Conservation (phyloP, 2,888 invertebrate species). For the Siphlonurus alternatus region DNA sequence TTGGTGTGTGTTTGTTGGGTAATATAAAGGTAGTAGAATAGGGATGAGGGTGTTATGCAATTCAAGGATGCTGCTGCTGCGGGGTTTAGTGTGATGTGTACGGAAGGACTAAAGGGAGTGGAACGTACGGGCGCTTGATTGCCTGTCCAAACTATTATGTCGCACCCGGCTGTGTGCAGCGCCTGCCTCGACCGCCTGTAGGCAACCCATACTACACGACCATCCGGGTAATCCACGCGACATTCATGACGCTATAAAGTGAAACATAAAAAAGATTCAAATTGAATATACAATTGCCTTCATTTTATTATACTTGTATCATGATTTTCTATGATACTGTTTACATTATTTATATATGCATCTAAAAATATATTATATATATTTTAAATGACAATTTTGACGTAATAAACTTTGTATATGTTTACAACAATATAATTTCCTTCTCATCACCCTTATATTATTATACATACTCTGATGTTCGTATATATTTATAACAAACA, state of each 20-base stretch:
- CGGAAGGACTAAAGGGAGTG: background rate
- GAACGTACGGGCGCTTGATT: background rate
- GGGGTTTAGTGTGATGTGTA: too few species aligned
- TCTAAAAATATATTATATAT: background rate
- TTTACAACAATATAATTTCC: background rate
- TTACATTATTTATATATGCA: background rate
- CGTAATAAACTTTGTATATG: background rate
- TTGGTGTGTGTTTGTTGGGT: too few species aligned
- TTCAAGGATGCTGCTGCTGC: too few species aligned
- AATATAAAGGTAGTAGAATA: too few species aligned
- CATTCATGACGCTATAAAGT: background rate
- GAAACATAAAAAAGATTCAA: conserved; percentile 1
- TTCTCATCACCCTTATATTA: too few species aligned
- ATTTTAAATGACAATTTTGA: background rate
- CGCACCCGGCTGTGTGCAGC: too few species aligned
- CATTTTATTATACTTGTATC: background rate
- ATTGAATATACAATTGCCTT: background rate
- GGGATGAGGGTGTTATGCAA: too few species aligned
- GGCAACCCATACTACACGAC: too few species aligned
- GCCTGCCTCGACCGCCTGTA: background rate
- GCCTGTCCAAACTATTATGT: background rate
- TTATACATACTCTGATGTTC: too few species aligned
- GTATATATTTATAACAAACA: too few species aligned
- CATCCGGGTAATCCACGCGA: too few species aligned
- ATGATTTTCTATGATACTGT: background rate